Conservation (phyloP, 2,113 vertebrate species). For the Lathamus discolor region DNA sequence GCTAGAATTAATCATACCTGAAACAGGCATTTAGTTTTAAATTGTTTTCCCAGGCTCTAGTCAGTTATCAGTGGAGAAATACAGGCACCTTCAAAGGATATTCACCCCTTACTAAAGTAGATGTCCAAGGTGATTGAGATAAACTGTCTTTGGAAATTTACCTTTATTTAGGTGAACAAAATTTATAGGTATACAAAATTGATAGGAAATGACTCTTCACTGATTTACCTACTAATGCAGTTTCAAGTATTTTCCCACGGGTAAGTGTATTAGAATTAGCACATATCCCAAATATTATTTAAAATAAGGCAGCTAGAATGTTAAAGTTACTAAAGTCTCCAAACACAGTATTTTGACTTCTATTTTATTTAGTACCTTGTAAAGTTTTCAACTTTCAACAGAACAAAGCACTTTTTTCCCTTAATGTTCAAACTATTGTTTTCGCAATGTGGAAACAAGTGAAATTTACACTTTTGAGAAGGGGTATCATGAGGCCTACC, state of each 20-base stretch:
- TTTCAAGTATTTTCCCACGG: not conserved
- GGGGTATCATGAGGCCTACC: not conserved
- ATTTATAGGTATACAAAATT: not conserved
- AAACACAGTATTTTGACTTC: not conserved
- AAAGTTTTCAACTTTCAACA: not conserved
- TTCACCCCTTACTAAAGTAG: not conserved
- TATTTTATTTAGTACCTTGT: not conserved
- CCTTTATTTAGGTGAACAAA: not conserved
- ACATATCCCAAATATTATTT: not conserved
- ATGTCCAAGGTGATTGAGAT: not conserved
- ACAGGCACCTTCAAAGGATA: not conserved
- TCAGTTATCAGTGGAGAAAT: not conserved
- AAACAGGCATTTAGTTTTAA: not conserved
- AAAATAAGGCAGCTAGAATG: not conserved
- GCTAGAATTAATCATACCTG: not conserved
- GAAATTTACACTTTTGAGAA: constrained; percentile 13
- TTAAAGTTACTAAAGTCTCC: not conserved
- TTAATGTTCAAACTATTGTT: constrained; percentile 12
- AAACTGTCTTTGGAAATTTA: not conserved
- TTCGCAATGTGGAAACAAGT: not conserved
- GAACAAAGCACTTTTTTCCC: constrained; percentile 7
- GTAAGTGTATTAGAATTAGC: not conserved
- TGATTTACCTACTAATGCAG: not conserved
- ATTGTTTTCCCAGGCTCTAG: not conserved
- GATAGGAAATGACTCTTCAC: not conserved